phyloP scores from a whole-genome alignment of 2,797 vertebrate genomes.

The Malacoctenus gilli region DNA sequence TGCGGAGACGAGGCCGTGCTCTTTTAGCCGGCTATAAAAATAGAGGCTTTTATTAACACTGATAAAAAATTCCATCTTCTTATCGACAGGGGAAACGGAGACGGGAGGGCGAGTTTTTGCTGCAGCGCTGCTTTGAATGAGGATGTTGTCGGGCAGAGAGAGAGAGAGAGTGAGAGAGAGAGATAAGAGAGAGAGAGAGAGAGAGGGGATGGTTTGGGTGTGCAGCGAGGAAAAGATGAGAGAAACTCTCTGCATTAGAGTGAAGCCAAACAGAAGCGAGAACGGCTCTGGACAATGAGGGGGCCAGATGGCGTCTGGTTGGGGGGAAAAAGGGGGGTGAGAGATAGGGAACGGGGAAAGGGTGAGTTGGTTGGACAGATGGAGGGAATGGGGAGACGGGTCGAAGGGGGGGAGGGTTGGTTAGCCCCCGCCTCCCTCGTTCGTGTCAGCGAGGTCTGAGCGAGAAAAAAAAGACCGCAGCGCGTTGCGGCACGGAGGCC shows the following conservation, averaged over 20 bases:
- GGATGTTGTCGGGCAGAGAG: conserved; percentile 42
- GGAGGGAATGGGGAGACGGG: conserved; percentile 47
- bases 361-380: conserved; percentile 54
- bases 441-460: conserved; percentile 24
- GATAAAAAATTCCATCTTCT: conserved; percentile 66
- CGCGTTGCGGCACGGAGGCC: conserved; percentile 47
- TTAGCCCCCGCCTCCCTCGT: conserved; percentile 53
- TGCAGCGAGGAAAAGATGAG: neutral
- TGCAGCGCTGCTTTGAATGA: conserved; percentile 58
- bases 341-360: conserved; percentile 32
- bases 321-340: conserved; percentile 12
- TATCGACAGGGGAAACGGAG: conserved; percentile 57
- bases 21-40: conserved; percentile 61
- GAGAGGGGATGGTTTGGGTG: conserved; percentile 10
- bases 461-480: conserved; percentile 41
- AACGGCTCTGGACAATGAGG: conserved; percentile 46
- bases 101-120: conserved; percentile 48
- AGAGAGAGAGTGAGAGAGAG: conserved; percentile 6
- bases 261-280: conserved; percentile 56
- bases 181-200: conserved; percentile 1
- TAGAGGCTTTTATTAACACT: conserved; percentile 62
- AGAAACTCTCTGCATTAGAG: conserved; percentile 36
- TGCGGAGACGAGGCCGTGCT: conserved; percentile 33
- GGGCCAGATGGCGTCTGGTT: conserved; percentile 49
- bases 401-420: conserved; percentile 11